These are phyloP conservation scores for Lindbergichthys nudifrons DNA, from an alignment of 2,797 vertebrate species.

Conservation along the genomic window DNA sequence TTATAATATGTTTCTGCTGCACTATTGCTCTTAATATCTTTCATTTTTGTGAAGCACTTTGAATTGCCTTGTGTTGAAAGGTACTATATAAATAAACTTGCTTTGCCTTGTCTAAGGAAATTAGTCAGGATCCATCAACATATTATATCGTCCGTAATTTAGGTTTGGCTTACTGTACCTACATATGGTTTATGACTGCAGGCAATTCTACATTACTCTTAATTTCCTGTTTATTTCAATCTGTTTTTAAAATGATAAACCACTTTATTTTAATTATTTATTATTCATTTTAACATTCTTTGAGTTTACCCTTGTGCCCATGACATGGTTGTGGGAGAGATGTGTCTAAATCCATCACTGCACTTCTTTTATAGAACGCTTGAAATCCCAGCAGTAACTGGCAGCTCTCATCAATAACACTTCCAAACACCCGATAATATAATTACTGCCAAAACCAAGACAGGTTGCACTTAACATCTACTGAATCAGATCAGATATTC, in stretches of 20 bases:
- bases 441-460: constrained; percentile 39
- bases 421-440: constrained; percentile 29
- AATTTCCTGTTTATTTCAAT: background rate
- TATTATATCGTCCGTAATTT: background rate
- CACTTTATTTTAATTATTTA: background rate
- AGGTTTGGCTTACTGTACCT: background rate
- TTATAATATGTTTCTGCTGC: too few relatives aligned
- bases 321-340: background rate
- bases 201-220: constrained; percentile 13
- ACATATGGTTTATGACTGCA: background rate
- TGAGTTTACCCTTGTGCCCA: background rate
- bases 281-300: constrained; percentile 11
- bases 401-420: constrained; percentile 42
- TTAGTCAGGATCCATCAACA: background rate
- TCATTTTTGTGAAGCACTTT: too few relatives aligned
- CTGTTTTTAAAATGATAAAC: constrained; percentile 1
- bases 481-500: constrained; percentile 27
- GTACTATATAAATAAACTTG: too few relatives aligned
- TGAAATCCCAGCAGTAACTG: constrained; percentile 24
- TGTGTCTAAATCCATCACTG: background rate
- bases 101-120: too few relatives aligned
- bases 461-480: constrained; percentile 31
- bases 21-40: too few relatives aligned
- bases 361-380: constrained; percentile 9
- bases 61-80: too few relatives aligned